Evolutionary conservation across 2,888 invertebrate genomes (phyloP), one percentile per base, ranked within the genome.

Genomic region (Polietes domitor): DNA sequence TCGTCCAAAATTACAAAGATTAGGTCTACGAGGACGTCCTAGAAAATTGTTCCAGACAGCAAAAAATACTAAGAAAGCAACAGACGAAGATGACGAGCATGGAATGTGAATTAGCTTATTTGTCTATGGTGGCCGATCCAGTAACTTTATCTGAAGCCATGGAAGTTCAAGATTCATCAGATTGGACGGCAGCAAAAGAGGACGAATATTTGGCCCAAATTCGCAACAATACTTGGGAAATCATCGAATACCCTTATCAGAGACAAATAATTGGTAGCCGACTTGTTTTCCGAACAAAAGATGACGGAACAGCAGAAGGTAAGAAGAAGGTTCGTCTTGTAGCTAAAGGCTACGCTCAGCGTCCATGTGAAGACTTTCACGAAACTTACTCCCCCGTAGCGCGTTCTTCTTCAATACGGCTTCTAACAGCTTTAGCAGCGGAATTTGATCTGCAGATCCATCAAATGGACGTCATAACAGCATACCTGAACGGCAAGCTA

Each of bases 311-410:
- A 28, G 32, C 17, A 5, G 41, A 37, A 19, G 74, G 80, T 21
- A 82, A 70, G 24, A 85, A 82, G 70, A 85, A 86, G 63, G 85
- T 78, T 10, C 80, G 86, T 12, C 82, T 85, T 19, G 86, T 86
- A 24, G 85, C 85, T 41, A 85, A 87, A 76, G 83, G 80, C 9
- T 86, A 83, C 53, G 80, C 85, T 0, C 85, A 86, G 37, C 76
- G 80, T 71, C 83, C 41, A 9, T 83, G 77, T 24, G 72, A 81
- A 55, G 78, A 86, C 47, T 86, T 74, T 81, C 17, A 70, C 15
- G 70, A 84, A 63, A 81, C 81, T 0, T 86, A 74, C 65, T 76
- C 85, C 3, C 85, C 85, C 7, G 86, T 81, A 12, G 81, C 28
- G 0, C 41, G 71, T 1, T 79, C 15, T 24, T 76, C 76, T 15